Conservation (phyloP, 2,888 invertebrate genomes). For the Hypena proboscidalis region DNA sequence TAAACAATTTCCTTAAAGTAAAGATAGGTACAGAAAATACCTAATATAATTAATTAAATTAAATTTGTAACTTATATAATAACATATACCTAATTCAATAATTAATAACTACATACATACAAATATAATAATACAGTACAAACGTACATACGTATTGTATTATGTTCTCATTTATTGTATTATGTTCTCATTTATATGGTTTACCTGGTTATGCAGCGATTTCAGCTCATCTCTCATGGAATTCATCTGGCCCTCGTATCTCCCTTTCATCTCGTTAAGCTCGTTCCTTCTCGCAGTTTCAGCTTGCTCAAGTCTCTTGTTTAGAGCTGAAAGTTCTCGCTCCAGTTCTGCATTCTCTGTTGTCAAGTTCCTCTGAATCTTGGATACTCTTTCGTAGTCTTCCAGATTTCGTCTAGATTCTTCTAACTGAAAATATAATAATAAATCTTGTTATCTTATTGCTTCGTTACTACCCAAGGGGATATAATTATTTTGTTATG, state of each 20-base stretch:
- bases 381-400: conserved; percentile 93
- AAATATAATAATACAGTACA: too few relatives aligned
- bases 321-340: conserved; percentile 89
- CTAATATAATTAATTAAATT: too few relatives aligned
- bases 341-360: conserved; percentile 91
- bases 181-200: background rate
- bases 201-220: conserved; percentile 91
- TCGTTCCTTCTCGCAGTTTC: conserved; percentile 92
- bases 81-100: too few relatives aligned
- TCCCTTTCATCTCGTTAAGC: conserved; percentile 91
- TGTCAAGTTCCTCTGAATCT: conserved; percentile 91
- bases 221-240: conserved; percentile 93
- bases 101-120: too few relatives aligned
- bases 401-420: conserved; percentile 92
- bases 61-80: too few relatives aligned
- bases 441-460: too few relatives aligned
- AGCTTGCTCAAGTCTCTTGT: conserved; percentile 87
- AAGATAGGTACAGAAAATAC: too few relatives aligned
- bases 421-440: conserved; percentile 85
- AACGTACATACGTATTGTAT: too few relatives aligned
- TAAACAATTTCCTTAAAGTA: background rate
- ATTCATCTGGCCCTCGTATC: conserved; percentile 94
- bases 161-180: too few relatives aligned
- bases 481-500: background rate
- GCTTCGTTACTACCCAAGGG: background rate